A percentile compares a stretch with the other conserved stretches of the same genome.
Evolutionary conservation across 2,113 vertebrate species (phyloP).

Genomic region (Podilymbus podiceps): DNA sequence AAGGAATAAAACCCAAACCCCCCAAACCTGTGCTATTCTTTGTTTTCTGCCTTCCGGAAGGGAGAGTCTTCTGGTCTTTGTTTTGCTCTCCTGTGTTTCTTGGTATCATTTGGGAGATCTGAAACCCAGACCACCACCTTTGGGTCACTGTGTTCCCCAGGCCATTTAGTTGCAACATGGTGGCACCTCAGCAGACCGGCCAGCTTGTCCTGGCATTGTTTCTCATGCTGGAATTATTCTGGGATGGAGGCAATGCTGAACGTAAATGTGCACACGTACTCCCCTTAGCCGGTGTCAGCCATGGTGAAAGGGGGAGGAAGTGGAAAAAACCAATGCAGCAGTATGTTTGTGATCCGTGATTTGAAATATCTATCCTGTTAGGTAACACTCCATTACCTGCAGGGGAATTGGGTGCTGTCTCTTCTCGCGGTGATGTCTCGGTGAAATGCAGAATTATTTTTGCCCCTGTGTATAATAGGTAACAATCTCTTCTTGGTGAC

Average conservation of each 20-base stretch:
- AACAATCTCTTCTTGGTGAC: not conserved
- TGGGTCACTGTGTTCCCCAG: accelerated
- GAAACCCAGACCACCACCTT: not conserved
- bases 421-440: not conserved
- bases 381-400: not conserved
- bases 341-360: not conserved
- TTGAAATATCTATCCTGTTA: not conserved
- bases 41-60: not conserved
- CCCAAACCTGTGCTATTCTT: not conserved
- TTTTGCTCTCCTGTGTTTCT: not conserved
- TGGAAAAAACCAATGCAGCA: not conserved
- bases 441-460: not conserved
- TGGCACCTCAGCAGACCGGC: not conserved
- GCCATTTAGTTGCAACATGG: accelerated
- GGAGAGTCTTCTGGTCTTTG: not conserved
- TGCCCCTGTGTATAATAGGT: not conserved
- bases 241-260: not conserved
- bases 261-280: not conserved
- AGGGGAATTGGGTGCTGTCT: not conserved
- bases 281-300: not conserved
- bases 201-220: not conserved
- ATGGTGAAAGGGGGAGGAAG: not conserved
- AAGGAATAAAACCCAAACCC: not conserved
- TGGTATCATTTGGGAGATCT: not conserved
- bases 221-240: not conserved